These are phyloP conservation scores for Incurvaria masculella DNA, from an alignment of 2,888 invertebrate genomes.

Conservation along the genomic window DNA sequence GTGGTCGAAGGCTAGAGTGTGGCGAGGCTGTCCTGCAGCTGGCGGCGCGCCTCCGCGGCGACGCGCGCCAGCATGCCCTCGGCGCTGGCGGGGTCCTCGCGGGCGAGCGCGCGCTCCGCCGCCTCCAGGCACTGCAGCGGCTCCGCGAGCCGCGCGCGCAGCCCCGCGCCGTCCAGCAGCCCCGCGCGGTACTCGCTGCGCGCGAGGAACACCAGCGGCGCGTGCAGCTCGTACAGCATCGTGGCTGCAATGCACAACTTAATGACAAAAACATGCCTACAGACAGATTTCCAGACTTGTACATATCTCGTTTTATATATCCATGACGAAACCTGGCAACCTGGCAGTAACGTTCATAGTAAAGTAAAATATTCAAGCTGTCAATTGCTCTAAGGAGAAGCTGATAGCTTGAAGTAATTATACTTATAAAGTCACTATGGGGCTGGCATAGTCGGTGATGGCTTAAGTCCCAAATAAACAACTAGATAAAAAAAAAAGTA, in stretches of 20 bases:
- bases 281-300: too few relatives aligned
- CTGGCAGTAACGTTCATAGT: too few relatives aligned
- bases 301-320: too few relatives aligned
- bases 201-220: conserved; percentile 69
- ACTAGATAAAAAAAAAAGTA: too few relatives aligned
- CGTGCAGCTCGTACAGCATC: conserved; percentile 78
- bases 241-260: conserved; percentile 61
- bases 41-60: conserved; percentile 52
- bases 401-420: too few relatives aligned
- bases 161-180: conserved; percentile 53
- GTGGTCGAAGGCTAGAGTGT: conserved; percentile 27
- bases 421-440: too few relatives aligned
- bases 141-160: conserved; percentile 62
- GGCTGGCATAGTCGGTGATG: too few relatives aligned
- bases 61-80: conserved; percentile 63
- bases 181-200: conserved; percentile 61
- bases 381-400: too few relatives aligned
- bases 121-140: conserved; percentile 62
- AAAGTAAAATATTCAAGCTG: too few relatives aligned
- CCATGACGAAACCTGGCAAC: too few relatives aligned
- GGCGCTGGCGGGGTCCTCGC: conserved; percentile 63
- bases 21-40: conserved; percentile 38
- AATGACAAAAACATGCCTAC: too few relatives aligned
- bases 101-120: conserved; percentile 60
- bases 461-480: too few relatives aligned